A percentile compares a stretch with the other conserved stretches of the same genome.
phyloP scores from a whole-genome alignment of 1,140 invertebrate genomes.

The Drosophila orena region DNA sequence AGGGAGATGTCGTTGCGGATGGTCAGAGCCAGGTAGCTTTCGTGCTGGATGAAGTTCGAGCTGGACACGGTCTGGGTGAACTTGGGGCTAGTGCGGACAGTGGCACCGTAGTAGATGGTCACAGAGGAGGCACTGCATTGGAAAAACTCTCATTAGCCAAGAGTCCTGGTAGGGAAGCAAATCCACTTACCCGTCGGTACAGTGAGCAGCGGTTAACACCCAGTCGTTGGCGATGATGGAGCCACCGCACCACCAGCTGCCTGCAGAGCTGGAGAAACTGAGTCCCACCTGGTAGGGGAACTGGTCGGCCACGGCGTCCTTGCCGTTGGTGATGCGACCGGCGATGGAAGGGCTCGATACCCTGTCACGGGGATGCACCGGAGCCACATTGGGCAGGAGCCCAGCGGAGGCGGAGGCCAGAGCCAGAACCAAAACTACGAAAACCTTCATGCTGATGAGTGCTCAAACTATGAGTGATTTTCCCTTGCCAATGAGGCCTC shows the following conservation, averaged over 20 bases:
- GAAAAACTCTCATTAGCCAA: not conserved
- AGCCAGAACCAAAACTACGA: slow-evolving; percentile 70
- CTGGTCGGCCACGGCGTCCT: slow-evolving; percentile 73
- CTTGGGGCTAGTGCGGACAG: slow-evolving; percentile 46
- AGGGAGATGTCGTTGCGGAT: slow-evolving; percentile 68
- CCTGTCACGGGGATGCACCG: slow-evolving; percentile 57
- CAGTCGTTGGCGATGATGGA: slow-evolving; percentile 86
- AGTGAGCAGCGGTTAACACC: slow-evolving; percentile 88
- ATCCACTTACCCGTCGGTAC: slow-evolving; percentile 64
- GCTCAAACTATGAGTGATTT: slow-evolving; percentile 52
- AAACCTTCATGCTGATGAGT: slow-evolving; percentile 69
- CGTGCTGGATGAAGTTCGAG: slow-evolving; percentile 46
- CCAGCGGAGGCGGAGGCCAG: slow-evolving; percentile 70
- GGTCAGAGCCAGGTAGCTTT: slow-evolving; percentile 31
- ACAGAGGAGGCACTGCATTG: slow-evolving; percentile 47
- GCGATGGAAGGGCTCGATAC: slow-evolving; percentile 30
- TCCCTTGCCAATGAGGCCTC: not conserved
- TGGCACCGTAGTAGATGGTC: slow-evolving; percentile 52
- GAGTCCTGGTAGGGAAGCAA: not conserved
- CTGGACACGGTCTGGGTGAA: slow-evolving; percentile 36
- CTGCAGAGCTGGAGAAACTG: slow-evolving; percentile 64
- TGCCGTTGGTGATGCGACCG: slow-evolving; percentile 76
- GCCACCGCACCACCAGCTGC: slow-evolving; percentile 87
- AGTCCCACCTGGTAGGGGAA: slow-evolving; percentile 86
- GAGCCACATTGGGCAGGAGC: slow-evolving; percentile 34